Percentiles rank a stretch among this genome's conserved stretches.
Conservation (phyloP, 2,888 invertebrate genomes). For the Leucozona laternaria region DNA sequence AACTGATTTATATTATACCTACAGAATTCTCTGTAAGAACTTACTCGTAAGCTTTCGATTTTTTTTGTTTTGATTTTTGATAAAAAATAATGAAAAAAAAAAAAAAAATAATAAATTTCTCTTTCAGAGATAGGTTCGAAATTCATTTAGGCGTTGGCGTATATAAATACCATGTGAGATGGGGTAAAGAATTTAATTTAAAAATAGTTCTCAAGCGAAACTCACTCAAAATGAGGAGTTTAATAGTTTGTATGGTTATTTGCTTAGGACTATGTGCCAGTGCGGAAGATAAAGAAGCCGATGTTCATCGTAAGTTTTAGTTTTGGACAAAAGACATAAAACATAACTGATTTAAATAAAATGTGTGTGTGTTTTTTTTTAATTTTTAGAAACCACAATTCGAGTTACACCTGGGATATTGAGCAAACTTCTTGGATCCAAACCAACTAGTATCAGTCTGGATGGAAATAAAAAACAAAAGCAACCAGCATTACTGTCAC, state of each 20-base stretch:
- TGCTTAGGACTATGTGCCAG: background rate
- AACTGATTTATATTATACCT: background rate
- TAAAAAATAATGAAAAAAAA: background rate
- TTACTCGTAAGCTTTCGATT: background rate
- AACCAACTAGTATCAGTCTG: slow-evolving; percentile 13
- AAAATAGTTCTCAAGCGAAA: slow-evolving; percentile 13
- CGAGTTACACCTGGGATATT: slow-evolving; percentile 34
- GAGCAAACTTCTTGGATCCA: slow-evolving; percentile 40
- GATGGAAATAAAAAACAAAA: slow-evolving; percentile 7
- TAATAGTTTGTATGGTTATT: slow-evolving; percentile 24
- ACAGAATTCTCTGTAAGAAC: background rate
- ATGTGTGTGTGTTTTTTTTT: too few species aligned
- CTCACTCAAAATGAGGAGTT: slow-evolving; percentile 45
- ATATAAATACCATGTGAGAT: slow-evolving; percentile 45
- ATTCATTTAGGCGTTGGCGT: background rate
- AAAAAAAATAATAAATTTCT: slow-evolving; percentile 9
- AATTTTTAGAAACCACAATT: slow-evolving; percentile 13
- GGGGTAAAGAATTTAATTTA: slow-evolving; percentile 20
- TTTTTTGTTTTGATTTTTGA: background rate
- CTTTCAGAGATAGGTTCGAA: background rate
- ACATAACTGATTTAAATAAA: background rate
- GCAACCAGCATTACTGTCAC: slow-evolving; percentile 21
- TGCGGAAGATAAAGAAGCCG: slow-evolving; percentile 8
- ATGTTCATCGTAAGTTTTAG: slow-evolving; percentile 6
- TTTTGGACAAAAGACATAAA: background rate